A percentile compares a stretch with the other conserved stretches of the same genome.
Conservation (phyloP, 2,113 vertebrate genomes). For the Pomatorhinus ruficollis region DNA sequence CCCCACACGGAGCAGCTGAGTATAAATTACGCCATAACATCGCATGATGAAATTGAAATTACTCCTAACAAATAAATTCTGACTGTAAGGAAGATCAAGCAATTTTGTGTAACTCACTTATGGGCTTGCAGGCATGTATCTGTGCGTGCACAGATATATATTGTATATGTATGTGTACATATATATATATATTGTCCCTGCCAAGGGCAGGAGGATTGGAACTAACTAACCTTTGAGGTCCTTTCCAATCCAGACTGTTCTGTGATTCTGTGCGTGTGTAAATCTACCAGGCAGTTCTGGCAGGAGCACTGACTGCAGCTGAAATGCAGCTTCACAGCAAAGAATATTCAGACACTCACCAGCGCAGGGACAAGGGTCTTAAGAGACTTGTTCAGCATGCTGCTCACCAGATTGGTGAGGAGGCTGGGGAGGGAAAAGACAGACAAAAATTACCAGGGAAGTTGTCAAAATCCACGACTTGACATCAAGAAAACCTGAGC, state of each 20-base stretch:
- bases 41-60: neutral
- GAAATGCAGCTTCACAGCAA: neutral
- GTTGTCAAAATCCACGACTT: neutral
- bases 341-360: constrained; percentile 21
- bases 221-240: neutral
- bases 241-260: neutral
- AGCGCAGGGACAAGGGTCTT: neutral
- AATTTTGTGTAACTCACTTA: neutral
- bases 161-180: neutral
- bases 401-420: neutral
- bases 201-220: neutral
- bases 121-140: accelerated
- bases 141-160: neutral
- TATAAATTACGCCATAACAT: neutral
- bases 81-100: neutral
- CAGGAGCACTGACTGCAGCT: neutral
- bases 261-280: neutral
- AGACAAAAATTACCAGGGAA: neutral
- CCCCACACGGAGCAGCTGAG: neutral
- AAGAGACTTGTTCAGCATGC: neutral
- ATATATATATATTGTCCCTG: neutral
- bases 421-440: neutral
- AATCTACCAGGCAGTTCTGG: neutral
- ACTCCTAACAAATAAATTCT: neutral
- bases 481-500: neutral